Evolutionary conservation across 2,797 vertebrate species (phyloP).

Genomic region (Pseudochromis fuscus): DNA sequence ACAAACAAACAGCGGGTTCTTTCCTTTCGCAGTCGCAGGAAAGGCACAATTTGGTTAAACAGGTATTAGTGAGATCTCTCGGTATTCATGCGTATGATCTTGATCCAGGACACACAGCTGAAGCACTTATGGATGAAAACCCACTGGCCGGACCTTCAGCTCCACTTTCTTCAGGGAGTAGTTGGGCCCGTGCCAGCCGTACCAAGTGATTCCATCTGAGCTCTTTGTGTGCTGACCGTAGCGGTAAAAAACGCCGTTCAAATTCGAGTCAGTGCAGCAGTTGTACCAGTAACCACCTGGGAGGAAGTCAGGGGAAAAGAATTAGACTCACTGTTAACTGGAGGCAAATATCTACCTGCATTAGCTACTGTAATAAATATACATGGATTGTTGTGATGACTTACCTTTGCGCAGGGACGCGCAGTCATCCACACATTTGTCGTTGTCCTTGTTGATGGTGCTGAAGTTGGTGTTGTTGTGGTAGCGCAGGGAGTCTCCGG

Average conservation of each 20-base stretch:
- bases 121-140: constrained; percentile 87
- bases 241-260: constrained; percentile 94
- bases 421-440: constrained; percentile 97
- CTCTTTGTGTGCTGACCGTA: constrained; percentile 89
- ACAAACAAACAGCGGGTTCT: constrained; percentile 58
- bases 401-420: constrained; percentile 93
- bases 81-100: constrained; percentile 51
- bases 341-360: background rate
- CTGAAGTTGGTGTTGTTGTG: constrained; percentile 99
- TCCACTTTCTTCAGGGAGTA: constrained; percentile 96
- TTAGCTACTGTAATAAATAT: background rate
- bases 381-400: background rate
- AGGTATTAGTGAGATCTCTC: constrained; percentile 61
- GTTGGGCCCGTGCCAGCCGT: constrained; percentile 94
- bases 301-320: constrained; percentile 6
- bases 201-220: constrained; percentile 96
- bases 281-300: constrained; percentile 99
- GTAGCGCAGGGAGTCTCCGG: constrained; percentile 91
- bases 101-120: constrained; percentile 39
- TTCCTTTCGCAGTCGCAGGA: constrained; percentile 54
- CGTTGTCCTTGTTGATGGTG: constrained; percentile 97
- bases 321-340: constrained; percentile 4
- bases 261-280: constrained; percentile 98
- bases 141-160: constrained; percentile 96
- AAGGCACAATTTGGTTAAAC: constrained; percentile 57